A percentile compares a stretch with the other conserved stretches of the same genome.
phyloP scores from a whole-genome alignment of 2,888 invertebrate species.

The Tetheella fluctuosa region DNA sequence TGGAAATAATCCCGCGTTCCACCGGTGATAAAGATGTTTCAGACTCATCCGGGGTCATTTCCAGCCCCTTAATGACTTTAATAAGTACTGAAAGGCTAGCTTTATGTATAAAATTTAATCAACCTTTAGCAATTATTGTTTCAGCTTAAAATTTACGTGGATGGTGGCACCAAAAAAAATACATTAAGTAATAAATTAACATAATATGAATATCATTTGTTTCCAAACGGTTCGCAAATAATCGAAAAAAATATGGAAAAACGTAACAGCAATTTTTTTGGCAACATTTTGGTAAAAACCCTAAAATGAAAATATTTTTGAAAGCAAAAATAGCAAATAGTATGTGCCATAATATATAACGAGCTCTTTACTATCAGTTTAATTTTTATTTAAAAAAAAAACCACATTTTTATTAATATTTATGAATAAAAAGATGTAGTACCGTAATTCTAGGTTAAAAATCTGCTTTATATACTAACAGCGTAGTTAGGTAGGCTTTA shows the following conservation, averaged over 20 bases:
- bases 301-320: too few relatives aligned
- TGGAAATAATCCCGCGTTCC: conserved; percentile 9
- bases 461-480: conserved; percentile 5
- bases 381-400: not conserved
- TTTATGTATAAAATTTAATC: conserved; percentile 8
- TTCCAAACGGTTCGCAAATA: too few relatives aligned
- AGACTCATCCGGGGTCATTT: conserved; percentile 10
- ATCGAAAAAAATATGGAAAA: too few relatives aligned
- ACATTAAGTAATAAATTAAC: too few relatives aligned
- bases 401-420: not conserved
- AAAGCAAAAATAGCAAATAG: too few relatives aligned
- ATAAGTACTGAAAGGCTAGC: conserved; percentile 8
- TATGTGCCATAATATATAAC: not conserved
- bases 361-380: not conserved
- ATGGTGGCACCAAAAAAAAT: too few relatives aligned
- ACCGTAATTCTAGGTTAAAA: not conserved
- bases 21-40: conserved; percentile 13
- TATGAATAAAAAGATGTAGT: not conserved
- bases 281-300: too few relatives aligned
- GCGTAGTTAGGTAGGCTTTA: conserved; percentile 9
- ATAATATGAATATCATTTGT: too few relatives aligned
- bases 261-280: too few relatives aligned
- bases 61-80: conserved; percentile 8
- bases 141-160: not conserved
- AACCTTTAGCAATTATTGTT: not conserved